Evolutionary conservation across 1,140 invertebrate genomes (phyloP), one percentile per base, ranked within the genome.

Genomic region (Ceratosolen fusciceps): DNA sequence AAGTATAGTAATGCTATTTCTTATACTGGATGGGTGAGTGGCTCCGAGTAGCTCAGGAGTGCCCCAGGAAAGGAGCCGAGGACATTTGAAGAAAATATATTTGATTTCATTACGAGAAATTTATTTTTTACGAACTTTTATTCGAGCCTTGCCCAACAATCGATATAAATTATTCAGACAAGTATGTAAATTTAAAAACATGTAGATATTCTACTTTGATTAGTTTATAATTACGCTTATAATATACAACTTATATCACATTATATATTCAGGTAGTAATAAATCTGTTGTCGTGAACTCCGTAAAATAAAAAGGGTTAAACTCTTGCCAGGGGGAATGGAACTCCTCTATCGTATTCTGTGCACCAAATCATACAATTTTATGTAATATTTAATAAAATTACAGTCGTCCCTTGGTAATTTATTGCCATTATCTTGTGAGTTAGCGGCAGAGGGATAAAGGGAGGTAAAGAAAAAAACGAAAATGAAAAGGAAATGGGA

Each of bases 211-310:
- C 29, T n/a, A 2, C 62, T 65, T 56, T n/a, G 21, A 68, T 76
- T 67, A 49, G 31, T 43, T 37, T 56, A 76, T 56, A 76, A 76
- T 76, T 76, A 39, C 4, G n/a, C 71, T 39, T 58, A 58, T 58
- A 56, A 74, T 58, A 43, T 56, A 68, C 31, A 65, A n/a, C 39
- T 76, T 65, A 39, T 37, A 14, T 52, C 1, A 14, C 26, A 39
- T 26, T 24, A 56, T 76, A 52, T 68, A 76, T 76, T 54, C 29
- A 54, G 21, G 10, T n/a, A 47, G 19, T 68, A 24, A 76, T 68
- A 76, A 76, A 76, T 76, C 37, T 76, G 34, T 76, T 43, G n/a
- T 12, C 43, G 24, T 19, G 5, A 65, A 16, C 10, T 37, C 12
- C 29, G 31, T 31, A 73, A 65, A n/a, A 37, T 14, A 34, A 37